Conservation (phyloP, 2,113 vertebrate species). For the Lophotis ruficrista region DNA sequence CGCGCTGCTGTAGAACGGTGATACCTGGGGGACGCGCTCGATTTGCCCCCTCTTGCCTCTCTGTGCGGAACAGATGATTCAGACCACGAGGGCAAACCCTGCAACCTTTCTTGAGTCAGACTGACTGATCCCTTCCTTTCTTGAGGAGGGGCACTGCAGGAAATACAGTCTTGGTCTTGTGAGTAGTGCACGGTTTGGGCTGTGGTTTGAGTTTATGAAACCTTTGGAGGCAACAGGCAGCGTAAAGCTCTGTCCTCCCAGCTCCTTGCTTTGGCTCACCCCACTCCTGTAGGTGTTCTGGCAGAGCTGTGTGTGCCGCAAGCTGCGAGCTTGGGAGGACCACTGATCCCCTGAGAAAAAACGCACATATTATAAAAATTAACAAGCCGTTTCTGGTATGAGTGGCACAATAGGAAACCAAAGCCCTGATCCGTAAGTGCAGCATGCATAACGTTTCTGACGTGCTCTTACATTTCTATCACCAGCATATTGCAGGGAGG, state of each 20-base stretch:
- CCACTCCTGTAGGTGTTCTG: background rate
- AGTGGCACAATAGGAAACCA: background rate
- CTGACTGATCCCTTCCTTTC: background rate
- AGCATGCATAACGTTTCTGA: accelerated
- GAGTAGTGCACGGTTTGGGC: background rate
- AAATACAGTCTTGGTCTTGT: background rate
- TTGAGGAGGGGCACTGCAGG: background rate
- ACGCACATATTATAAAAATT: background rate
- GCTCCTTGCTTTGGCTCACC: background rate
- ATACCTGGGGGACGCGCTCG: background rate
- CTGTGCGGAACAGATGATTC: background rate
- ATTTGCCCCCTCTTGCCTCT: background rate
- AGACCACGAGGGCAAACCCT: background rate
- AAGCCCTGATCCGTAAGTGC: background rate
- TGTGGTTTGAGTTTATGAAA: background rate
- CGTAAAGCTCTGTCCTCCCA: background rate
- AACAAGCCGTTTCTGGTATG: background rate
- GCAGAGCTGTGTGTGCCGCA: background rate
- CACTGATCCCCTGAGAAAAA: background rate
- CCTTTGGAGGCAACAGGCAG: background rate
- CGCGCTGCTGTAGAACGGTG: accelerated
- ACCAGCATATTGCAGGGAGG: accelerated
- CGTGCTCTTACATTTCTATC: background rate
- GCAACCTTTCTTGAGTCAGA: background rate
- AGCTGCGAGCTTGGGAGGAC: background rate